phyloP scores from a whole-genome alignment of 1,140 invertebrate species.

The Druon quercuslanigerum region DNA sequence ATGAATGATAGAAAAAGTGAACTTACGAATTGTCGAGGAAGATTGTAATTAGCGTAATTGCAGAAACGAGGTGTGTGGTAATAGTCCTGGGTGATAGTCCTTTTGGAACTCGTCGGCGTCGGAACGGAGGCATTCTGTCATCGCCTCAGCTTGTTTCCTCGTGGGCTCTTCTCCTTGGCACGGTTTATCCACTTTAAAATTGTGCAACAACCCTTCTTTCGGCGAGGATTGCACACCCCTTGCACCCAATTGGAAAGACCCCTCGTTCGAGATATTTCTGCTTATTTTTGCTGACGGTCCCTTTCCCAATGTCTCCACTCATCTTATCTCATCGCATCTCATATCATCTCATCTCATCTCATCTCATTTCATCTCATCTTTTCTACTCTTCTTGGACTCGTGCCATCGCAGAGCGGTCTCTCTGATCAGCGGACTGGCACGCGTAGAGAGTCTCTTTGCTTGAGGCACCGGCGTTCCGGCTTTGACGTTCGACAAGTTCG shows the following conservation, averaged over 20 bases:
- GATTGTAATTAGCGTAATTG: conserved; percentile 59
- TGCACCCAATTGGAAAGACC: conserved; percentile 63
- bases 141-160: conserved; percentile 65
- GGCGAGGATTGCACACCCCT: conserved; percentile 60
- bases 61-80: conserved; percentile 53
- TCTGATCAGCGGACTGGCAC: conserved; percentile 72
- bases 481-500: conserved; percentile 68
- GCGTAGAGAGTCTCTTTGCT: conserved; percentile 70
- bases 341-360: too few relatives aligned
- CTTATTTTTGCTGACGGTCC: conserved; percentile 28
- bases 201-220: conserved; percentile 50
- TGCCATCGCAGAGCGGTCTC: conserved; percentile 57
- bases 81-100: conserved; percentile 61
- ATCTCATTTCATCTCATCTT: not conserved
- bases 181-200: conserved; percentile 62
- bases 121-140: conserved; percentile 73
- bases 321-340: conserved; percentile 34
- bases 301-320: conserved; percentile 37
- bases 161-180: conserved; percentile 57
- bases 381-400: conserved; percentile 38
- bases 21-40: conserved; percentile 67
- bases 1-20: conserved; percentile 29
- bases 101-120: conserved; percentile 66
- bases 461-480: conserved; percentile 69
- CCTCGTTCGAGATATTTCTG: conserved; percentile 50